Percentiles rank a stretch among this genome's conserved stretches.
These are phyloP conservation scores for Sebastes baramenuke DNA, from an alignment of 2,797 vertebrate species.

Conservation along the genomic window DNA sequence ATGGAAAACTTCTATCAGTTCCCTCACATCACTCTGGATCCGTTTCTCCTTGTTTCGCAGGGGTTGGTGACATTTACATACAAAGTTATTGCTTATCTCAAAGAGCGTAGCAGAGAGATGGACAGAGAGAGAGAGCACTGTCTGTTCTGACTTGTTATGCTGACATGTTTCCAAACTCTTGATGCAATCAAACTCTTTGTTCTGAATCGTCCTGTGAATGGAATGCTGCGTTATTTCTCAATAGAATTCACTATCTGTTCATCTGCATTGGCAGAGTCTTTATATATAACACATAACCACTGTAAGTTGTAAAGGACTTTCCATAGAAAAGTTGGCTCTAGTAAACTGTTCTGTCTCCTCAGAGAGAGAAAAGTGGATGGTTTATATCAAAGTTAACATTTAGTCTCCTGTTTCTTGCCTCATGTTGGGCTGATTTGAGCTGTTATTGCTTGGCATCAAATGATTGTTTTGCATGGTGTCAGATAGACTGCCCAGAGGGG, in stretches of 20 bases:
- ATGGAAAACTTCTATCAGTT: slow-evolving; percentile 59
- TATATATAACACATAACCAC: background rate
- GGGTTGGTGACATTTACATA: slow-evolving; percentile 51
- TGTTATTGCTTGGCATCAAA: background rate
- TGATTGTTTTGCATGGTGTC: background rate
- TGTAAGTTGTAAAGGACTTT: background rate
- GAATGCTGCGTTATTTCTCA: background rate
- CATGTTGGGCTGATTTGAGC: background rate
- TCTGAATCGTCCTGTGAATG: slow-evolving; percentile 11
- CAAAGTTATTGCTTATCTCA: slow-evolving; percentile 34
- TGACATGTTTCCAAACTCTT: background rate
- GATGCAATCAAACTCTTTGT: slow-evolving; percentile 10
- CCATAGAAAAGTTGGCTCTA: background rate
- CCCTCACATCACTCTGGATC: background rate
- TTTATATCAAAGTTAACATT: background rate
- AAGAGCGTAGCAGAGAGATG: background rate
- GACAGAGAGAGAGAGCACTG: background rate
- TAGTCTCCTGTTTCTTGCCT: background rate
- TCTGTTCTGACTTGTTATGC: slow-evolving; percentile 19
- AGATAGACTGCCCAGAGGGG: background rate
- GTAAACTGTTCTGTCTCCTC: background rate
- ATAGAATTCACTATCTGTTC: slow-evolving; percentile 1
- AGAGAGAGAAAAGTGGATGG: background rate
- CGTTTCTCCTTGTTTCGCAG: slow-evolving; percentile 23
- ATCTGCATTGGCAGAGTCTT: background rate